A percentile compares a stretch with the other conserved stretches of the same genome.
Conservation (phyloP, 2,797 vertebrate genomes). For the Babyrousa celebensis region DNA sequence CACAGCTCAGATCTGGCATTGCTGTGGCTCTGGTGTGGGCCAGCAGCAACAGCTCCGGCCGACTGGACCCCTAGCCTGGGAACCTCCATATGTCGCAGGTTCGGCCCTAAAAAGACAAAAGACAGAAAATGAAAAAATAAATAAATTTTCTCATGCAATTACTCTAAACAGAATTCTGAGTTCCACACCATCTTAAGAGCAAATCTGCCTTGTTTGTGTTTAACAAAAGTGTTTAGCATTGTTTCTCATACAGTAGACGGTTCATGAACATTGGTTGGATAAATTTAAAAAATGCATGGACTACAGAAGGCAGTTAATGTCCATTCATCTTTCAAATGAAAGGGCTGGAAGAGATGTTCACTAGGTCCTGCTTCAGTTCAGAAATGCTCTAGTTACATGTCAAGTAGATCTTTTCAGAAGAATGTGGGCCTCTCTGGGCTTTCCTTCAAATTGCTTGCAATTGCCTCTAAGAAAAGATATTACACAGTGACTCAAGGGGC, state of each 20-base stretch:
- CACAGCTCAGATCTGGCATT: too few species aligned
- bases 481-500: background rate
- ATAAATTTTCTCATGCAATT: background rate
- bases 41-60: too few species aligned
- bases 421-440: background rate
- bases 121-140: too few species aligned
- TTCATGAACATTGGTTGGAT: background rate
- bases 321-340: background rate
- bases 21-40: too few species aligned
- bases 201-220: background rate
- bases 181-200: background rate
- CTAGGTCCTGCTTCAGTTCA: background rate
- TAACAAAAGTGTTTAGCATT: background rate
- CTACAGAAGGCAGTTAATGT: background rate
- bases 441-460: slow-evolving; percentile 37
- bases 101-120: too few species aligned
- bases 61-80: too few species aligned
- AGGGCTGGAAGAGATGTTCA: background rate
- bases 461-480: background rate
- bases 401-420: slow-evolving; percentile 31
- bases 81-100: too few species aligned
- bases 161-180: background rate
- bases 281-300: background rate
- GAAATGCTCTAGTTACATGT: background rate
- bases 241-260: background rate